These are phyloP conservation scores for Gorsachius magnificus DNA, from an alignment of 2,797 vertebrate species.

Conservation along the genomic window DNA sequence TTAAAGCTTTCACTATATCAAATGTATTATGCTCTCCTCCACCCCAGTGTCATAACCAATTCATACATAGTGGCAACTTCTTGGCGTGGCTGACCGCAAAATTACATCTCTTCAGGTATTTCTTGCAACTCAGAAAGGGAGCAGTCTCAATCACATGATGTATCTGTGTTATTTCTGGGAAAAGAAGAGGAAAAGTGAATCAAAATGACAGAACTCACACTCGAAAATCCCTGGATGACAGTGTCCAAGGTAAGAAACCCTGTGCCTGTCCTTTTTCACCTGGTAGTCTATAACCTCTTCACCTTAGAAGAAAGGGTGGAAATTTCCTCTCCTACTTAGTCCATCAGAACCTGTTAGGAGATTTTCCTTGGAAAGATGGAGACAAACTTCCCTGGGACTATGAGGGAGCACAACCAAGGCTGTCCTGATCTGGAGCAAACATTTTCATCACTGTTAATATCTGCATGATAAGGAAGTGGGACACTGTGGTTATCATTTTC, in stretches of 20 bases:
- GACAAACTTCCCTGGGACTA: neutral
- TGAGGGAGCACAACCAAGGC: neutral
- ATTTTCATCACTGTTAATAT: neutral
- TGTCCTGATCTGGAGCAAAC: neutral
- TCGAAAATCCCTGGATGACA: neutral
- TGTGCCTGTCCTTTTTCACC: neutral
- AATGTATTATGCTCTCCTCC: neutral
- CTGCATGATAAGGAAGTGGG: neutral
- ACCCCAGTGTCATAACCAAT: neutral
- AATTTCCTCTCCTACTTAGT: neutral
- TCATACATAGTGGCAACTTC: neutral
- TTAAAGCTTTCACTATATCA: neutral
- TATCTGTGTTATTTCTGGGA: neutral
- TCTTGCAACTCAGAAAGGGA: neutral
- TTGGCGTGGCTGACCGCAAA: rapidly evolving
- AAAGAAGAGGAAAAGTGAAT: neutral
- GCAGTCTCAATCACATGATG: neutral
- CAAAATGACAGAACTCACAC: neutral
- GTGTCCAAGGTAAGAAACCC: neutral
- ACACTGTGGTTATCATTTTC: neutral
- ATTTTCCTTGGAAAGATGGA: neutral
- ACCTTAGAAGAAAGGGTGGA: neutral
- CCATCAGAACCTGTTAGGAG: neutral
- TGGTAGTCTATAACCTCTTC: neutral
- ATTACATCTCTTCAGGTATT: neutral